phyloP scores from a whole-genome alignment of 2,797 vertebrate genomes.

The Merluccius polli region DNA sequence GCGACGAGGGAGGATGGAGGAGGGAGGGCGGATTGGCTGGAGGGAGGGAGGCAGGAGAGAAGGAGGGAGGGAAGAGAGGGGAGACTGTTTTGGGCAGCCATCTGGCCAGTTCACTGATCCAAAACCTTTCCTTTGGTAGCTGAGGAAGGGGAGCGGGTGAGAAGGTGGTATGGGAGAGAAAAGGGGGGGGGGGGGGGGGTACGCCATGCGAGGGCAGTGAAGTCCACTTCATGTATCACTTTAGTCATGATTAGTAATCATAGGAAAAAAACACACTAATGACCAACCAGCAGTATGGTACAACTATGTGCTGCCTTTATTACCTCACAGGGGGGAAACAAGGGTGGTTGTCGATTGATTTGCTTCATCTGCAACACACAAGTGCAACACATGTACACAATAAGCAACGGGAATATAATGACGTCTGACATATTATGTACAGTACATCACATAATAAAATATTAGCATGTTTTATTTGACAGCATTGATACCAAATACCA shows the following conservation, averaged over 20 bases:
- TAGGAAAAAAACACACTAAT: neutral
- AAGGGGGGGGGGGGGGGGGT: neutral
- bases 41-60: slow-evolving; percentile 10
- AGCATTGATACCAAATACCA: too few relatives aligned
- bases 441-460: too few relatives aligned
- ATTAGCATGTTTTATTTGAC: too few relatives aligned
- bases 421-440: neutral
- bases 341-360: neutral
- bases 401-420: neutral
- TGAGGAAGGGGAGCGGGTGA: slow-evolving; percentile 55
- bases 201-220: slow-evolving; percentile 1
- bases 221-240: slow-evolving; percentile 45
- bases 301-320: slow-evolving; percentile 5
- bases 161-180: neutral
- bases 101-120: slow-evolving; percentile 73
- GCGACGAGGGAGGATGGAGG: slow-evolving; percentile 10
- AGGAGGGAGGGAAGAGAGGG: slow-evolving; percentile 30
- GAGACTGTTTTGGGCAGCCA: slow-evolving; percentile 65
- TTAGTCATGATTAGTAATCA: slow-evolving; percentile 31
- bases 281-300: slow-evolving; percentile 2
- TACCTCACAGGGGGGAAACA: neutral
- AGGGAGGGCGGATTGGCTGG: slow-evolving; percentile 39
- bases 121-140: slow-evolving; percentile 72
- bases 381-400: neutral
- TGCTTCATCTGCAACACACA: neutral